Evolutionary conservation across 1,140 invertebrate species (phyloP).

Genomic region (Bombus superbus): DNA sequence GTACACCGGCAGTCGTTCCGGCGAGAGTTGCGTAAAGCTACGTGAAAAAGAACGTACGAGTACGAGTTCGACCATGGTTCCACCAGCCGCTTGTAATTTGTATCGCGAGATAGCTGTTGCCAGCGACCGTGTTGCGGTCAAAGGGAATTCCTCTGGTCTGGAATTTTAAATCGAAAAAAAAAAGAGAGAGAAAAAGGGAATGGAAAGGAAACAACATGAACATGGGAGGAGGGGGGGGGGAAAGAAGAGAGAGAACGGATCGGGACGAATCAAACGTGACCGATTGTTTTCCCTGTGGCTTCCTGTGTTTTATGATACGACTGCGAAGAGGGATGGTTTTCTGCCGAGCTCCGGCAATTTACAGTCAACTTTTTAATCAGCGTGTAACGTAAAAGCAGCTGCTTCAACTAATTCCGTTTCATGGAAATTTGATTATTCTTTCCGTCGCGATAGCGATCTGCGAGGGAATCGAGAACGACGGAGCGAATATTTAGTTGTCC

Average conservation of each 20-base stretch:
- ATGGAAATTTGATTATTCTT: background rate
- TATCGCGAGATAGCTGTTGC: constrained; percentile 25
- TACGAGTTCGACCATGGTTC: constrained; percentile 27
- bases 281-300: background rate
- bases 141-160: constrained; percentile 5
- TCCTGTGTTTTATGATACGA: background rate
- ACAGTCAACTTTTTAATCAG: constrained; percentile 6
- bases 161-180: background rate
- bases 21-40: constrained; percentile 1
- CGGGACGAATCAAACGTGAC: constrained; percentile 12
- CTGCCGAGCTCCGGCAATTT: background rate
- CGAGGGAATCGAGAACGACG: too few species aligned
- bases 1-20: background rate
- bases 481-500: too few species aligned
- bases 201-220: background rate
- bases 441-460: background rate
- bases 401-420: too few species aligned
- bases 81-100: constrained; percentile 49
- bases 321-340: background rate
- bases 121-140: constrained; percentile 4
- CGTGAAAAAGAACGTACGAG: constrained; percentile 22
- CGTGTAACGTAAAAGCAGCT: background rate
- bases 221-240: too few species aligned
- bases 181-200: too few species aligned
- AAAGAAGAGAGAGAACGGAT: too few species aligned